Percentiles rank a stretch among this genome's conserved stretches.
These are phyloP conservation scores for Vimba vimba DNA, from an alignment of 2,113 vertebrate genomes.

Conservation along the genomic window DNA sequence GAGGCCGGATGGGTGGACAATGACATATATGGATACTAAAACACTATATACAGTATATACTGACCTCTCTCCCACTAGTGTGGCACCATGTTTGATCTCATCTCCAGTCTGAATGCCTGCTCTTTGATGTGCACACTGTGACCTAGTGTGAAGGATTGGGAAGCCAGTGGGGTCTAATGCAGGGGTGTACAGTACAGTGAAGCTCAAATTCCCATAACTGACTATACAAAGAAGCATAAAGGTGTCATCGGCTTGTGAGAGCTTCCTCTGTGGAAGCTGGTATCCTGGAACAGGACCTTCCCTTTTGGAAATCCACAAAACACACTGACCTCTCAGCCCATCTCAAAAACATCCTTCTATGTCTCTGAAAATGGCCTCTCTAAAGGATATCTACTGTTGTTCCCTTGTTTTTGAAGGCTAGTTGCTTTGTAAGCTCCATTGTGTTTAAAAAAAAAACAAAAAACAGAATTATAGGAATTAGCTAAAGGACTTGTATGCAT, in stretches of 20 bases:
- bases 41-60: background rate
- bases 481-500: background rate
- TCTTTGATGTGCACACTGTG: constrained; percentile 8
- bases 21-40: constrained; percentile 90
- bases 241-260: constrained; percentile 53
- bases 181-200: background rate
- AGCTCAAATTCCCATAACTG: constrained; percentile 22
- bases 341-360: constrained; percentile 35
- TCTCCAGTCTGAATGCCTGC: background rate
- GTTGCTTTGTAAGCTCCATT: background rate
- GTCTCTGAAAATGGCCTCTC: constrained; percentile 3
- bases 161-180: constrained; percentile 5
- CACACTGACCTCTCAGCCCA: constrained; percentile 55
- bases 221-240: constrained; percentile 32
- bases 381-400: constrained; percentile 19
- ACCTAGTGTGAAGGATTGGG: constrained; percentile 44
- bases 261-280: constrained; percentile 70
- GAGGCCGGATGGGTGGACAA: constrained; percentile 93
- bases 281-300: constrained; percentile 65
- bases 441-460: background rate
- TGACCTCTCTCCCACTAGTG: background rate
- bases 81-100: constrained; percentile 12
- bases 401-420: constrained; percentile 26
- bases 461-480: background rate
- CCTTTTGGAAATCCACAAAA: constrained; percentile 63